These are phyloP conservation scores for Chloroclystis v-ata DNA, from an alignment of 2,888 invertebrate species.

Conservation along the genomic window DNA sequence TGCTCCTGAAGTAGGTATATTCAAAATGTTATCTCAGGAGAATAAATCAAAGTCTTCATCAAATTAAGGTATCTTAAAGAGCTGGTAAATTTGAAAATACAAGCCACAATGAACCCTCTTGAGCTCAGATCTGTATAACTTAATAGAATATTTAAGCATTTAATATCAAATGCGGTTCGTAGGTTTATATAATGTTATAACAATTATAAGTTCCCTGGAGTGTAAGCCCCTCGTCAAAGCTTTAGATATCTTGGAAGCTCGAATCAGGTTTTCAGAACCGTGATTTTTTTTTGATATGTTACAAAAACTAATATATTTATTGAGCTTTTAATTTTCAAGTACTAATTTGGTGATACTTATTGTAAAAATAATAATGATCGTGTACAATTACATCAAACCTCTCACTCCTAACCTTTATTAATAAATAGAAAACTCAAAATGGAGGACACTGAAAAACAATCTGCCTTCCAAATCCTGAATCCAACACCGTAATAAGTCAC, in stretches of 20 bases:
- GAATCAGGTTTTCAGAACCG: too few species aligned
- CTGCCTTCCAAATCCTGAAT: not conserved
- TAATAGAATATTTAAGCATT: not conserved
- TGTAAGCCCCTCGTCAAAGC: slow-evolving; percentile 7
- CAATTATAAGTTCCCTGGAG: slow-evolving; percentile 14
- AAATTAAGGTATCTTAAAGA: too few species aligned
- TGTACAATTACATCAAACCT: too few species aligned
- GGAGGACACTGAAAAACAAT: not conserved
- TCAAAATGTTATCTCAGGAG: too few species aligned
- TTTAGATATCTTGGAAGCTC: slow-evolving; percentile 2
- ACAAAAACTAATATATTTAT: too few species aligned
- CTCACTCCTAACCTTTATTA: too few species aligned
- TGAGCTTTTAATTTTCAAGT: too few species aligned
- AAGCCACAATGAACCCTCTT: not conserved
- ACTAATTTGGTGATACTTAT: too few species aligned
- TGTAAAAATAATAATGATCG: too few species aligned
- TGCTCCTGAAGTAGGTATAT: too few species aligned
- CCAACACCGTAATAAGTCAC: slow-evolving; percentile 13
- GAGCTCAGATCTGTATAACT: not conserved
- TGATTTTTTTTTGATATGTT: too few species aligned
- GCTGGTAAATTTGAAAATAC: not conserved
- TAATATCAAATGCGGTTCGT: not conserved
- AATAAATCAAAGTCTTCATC: too few species aligned
- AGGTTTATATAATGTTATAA: slow-evolving; percentile 8
- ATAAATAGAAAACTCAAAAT: not conserved